These are phyloP conservation scores for Gasterosteus nipponicus DNA, from an alignment of 2,113 vertebrate species.

Conservation along the genomic window DNA sequence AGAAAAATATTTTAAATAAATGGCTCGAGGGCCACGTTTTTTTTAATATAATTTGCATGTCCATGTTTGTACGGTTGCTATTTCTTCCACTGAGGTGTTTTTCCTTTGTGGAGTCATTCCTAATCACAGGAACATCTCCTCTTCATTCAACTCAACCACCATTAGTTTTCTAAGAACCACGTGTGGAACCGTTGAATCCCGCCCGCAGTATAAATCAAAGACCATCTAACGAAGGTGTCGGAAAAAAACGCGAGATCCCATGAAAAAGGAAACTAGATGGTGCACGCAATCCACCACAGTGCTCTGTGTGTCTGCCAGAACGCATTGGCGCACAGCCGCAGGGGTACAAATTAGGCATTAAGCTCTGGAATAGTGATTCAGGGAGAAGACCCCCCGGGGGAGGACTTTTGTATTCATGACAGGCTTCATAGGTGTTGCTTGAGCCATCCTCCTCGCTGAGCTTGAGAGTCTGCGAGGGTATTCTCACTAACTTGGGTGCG, in stretches of 20 bases:
- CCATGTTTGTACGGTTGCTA: no score
- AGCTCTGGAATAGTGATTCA: constrained; percentile 6
- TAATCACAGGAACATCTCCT: neutral
- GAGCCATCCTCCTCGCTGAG: constrained; percentile 7
- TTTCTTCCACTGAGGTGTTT: no score
- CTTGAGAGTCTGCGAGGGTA: neutral
- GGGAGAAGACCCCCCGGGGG: neutral
- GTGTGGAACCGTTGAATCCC: neutral
- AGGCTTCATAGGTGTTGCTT: neutral
- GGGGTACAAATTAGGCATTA: neutral
- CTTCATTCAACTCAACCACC: neutral
- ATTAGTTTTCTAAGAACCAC: neutral
- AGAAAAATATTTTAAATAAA: no score
- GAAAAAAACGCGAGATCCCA: constrained; percentile 1
- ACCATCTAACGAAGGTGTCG: neutral
- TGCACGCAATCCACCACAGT: neutral
- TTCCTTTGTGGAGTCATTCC: no score
- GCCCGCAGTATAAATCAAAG: neutral
- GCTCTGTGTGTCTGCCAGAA: neutral
- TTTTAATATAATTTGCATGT: no score
- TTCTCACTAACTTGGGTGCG: neutral
- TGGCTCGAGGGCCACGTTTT: no score
- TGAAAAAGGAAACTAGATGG: neutral
- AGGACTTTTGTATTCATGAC: constrained; percentile 26
- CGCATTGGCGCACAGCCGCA: neutral